Evolutionary conservation across 2,113 vertebrate genomes (phyloP).

Genomic region (Haemorhous mexicanus): DNA sequence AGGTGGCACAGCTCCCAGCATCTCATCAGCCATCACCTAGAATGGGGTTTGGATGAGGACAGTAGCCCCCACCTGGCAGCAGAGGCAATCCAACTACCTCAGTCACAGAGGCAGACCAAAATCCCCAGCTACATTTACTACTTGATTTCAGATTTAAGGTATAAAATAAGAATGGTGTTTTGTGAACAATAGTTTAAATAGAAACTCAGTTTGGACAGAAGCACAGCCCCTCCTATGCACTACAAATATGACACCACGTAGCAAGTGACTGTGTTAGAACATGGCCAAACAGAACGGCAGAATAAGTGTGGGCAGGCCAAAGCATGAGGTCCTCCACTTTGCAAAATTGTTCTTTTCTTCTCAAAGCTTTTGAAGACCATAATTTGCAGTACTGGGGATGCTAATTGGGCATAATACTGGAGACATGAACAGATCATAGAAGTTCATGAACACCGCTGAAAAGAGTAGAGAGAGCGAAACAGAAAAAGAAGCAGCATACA

Average conservation of each 20-base stretch:
- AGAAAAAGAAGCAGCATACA: not conserved
- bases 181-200: not conserved
- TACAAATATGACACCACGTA: not conserved
- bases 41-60: not conserved
- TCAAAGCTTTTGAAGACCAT: not conserved
- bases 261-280: not conserved
- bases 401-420: not conserved
- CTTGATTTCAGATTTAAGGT: not conserved
- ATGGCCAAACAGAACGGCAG: not conserved
- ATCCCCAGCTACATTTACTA: not conserved
- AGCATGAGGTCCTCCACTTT: not conserved
- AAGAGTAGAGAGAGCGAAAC: not conserved
- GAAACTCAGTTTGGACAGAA: not conserved
- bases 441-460: not conserved
- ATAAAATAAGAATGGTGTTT: not conserved
- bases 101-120: not conserved
- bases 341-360: not conserved
- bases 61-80: not conserved
- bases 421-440: not conserved
- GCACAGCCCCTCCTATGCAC: not conserved
- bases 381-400: not conserved
- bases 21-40: not conserved
- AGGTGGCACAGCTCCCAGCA: not conserved
- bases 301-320: not conserved
- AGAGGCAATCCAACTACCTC: not conserved